phyloP scores from a whole-genome alignment of 2,113 vertebrate species.

The Okapia johnstoni region DNA sequence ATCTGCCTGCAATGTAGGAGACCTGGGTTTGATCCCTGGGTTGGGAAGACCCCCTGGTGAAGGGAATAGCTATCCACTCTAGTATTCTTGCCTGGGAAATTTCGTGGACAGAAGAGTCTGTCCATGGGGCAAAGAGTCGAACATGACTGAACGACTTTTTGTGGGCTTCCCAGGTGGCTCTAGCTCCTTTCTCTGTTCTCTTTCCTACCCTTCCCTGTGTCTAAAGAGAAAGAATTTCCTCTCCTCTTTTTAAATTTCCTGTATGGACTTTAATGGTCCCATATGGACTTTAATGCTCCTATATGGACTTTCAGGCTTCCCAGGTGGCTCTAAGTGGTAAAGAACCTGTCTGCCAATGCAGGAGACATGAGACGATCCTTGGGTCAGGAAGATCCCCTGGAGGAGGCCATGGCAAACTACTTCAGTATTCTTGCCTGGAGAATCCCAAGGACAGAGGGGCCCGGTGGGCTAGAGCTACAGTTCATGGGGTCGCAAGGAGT shows the following conservation, averaged over 20 bases:
- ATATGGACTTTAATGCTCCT: not conserved
- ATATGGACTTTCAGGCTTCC: not conserved
- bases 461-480: not conserved
- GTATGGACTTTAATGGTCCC: not conserved
- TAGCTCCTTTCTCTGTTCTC: not conserved
- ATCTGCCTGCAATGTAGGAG: not conserved
- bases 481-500: not conserved
- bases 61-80: not conserved
- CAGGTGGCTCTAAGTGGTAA: not conserved
- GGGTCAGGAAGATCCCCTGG: not conserved
- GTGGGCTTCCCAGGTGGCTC: not conserved
- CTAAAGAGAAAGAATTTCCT: not conserved
- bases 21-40: not conserved
- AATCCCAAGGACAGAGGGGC: not conserved
- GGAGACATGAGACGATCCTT: not conserved
- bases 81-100: not conserved
- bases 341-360: not conserved
- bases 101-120: not conserved
- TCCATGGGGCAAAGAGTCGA: not conserved
- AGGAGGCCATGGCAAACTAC: not conserved
- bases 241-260: not conserved
- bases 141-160: not conserved
- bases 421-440: not conserved
- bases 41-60: not conserved
- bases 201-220: not conserved